Conservation (phyloP, 92 coral and sea anemone genomes). For the Paramuricea clavata region DNA sequence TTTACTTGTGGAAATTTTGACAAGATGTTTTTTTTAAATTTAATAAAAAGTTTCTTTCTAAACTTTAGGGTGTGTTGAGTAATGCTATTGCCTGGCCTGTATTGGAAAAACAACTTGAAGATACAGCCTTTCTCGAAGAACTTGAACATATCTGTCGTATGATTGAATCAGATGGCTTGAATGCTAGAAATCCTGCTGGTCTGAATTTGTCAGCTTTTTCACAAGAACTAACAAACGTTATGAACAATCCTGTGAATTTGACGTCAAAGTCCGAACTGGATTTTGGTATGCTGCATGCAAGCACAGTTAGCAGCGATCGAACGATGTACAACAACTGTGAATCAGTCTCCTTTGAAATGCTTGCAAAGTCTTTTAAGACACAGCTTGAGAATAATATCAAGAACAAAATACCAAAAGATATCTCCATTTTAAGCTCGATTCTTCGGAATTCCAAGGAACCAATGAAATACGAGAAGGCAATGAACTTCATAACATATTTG, state of each 20-base stretch:
- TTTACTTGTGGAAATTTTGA: too few relatives aligned
- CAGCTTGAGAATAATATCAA: constrained; percentile 71
- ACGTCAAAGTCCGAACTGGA: neutral
- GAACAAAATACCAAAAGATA: constrained; percentile 60
- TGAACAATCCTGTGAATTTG: constrained; percentile 6
- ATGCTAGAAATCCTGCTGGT: constrained; percentile 32
- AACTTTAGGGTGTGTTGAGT: constrained; percentile 89
- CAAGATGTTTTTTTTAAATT: neutral
- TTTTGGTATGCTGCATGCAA: neutral
- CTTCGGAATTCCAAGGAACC: neutral
- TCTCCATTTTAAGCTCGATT: constrained; percentile 58
- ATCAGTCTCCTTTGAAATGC: constrained; percentile 74
- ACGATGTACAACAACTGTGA: constrained; percentile 44
- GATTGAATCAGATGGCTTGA: constrained; percentile 50
- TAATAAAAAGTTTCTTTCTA: neutral
- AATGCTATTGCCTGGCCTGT: constrained; percentile 86
- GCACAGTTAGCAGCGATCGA: neutral
- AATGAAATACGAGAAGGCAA: constrained; percentile 52
- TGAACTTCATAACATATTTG: constrained; percentile 79
- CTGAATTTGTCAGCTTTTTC: constrained; percentile 12
- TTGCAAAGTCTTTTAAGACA: constrained; percentile 55
- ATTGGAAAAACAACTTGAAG: constrained; percentile 79
- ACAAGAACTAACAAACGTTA: constrained; percentile 15
- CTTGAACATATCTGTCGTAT: constrained; percentile 56
- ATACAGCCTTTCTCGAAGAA: constrained; percentile 73